Base-by-base conservation (phyloP, 2,113 vertebrate species). In the Nycticryphes semicollaris region DNA sequence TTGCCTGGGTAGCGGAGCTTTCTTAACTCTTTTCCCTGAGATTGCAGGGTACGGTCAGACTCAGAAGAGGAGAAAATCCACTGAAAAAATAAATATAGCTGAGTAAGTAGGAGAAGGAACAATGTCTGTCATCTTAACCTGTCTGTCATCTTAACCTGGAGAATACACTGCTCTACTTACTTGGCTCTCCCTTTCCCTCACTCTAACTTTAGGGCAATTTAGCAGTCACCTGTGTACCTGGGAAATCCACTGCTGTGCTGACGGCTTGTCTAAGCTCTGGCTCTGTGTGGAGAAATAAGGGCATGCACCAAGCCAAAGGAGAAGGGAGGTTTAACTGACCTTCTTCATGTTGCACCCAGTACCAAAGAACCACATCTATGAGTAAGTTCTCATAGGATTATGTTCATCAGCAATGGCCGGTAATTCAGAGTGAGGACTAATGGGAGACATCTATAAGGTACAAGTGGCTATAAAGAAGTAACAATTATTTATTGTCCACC, bases 41-140 rank as follows among this genome's bases (percentile, higher is more conserved):
- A 37, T 23, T 12, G 31, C 68, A 76, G 56, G 41, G 51, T 30
- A 72, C 35, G 30, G 41, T 14, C 37, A 64, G 60, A 48, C 76
- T 87, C 68, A 6, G 0, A 64, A 75, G 72, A 76, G 47, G n/a
- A 89, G 84, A 76, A 96, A 94, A 96, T 94, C 62, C 74, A 84
- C 66, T 14, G 51, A 27, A 53, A 92, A 80, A 75, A 62, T 28
- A 84, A 84, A 72, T 87, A 89, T 5, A 73, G 86, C 69, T 94
- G 90, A 43, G 35, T 89, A 89, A 95, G 69, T 72, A 87, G 86
- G 43, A 87, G 69, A 9, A 48, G 48, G 81, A 84, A 87, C 80
- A 89, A 93, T 60, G 64, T 93, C 83, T 95, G 73, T 89, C 87
- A 41, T 89, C 89, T 80, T 70, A 88, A 68, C 84, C 73, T 57